These are phyloP conservation scores for Platyura marginata DNA, from an alignment of 1,140 invertebrate species.

Conservation along the genomic window DNA sequence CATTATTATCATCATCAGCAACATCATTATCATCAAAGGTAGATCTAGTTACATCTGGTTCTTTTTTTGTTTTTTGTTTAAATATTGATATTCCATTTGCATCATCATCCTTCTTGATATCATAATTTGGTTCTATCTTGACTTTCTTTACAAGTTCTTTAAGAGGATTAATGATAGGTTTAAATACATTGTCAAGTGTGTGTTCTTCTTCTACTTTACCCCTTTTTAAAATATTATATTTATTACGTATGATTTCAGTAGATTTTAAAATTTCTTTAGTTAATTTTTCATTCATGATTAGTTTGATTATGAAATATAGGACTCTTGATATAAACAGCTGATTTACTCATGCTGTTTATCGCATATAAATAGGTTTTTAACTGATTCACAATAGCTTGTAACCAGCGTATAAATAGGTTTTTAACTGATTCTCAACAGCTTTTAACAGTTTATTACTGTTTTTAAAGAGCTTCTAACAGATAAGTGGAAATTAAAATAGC, in stretches of 20 bases:
- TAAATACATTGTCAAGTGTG: constrained; percentile 7
- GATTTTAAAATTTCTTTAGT: constrained; percentile 2
- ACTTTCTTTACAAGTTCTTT: constrained; percentile 5
- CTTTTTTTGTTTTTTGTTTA: neutral
- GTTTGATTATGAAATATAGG: too few relatives aligned
- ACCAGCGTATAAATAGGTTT: too few relatives aligned
- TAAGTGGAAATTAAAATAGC: too few relatives aligned
- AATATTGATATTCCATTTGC: neutral
- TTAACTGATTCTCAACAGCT: too few relatives aligned
- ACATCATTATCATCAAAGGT: neutral
- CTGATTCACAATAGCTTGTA: too few relatives aligned
- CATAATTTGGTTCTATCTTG: neutral
- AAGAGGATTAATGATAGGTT: constrained; percentile 7
- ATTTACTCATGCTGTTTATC: too few relatives aligned
- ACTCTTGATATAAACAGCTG: too few relatives aligned
- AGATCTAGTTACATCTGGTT: neutral
- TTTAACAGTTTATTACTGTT: too few relatives aligned
- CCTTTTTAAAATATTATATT: constrained; percentile 5
- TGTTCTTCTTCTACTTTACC: constrained; percentile 2
- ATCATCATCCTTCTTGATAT: neutral
- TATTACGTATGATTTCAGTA: constrained; percentile 3
- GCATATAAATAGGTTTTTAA: too few relatives aligned
- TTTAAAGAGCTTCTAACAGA: too few relatives aligned
- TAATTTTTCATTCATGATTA: too few relatives aligned
- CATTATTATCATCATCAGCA: neutral